Evolutionary conservation across 2,888 invertebrate species (phyloP), one percentile per base, ranked within the genome.

Genomic region (Phengaris alcon): DNA sequence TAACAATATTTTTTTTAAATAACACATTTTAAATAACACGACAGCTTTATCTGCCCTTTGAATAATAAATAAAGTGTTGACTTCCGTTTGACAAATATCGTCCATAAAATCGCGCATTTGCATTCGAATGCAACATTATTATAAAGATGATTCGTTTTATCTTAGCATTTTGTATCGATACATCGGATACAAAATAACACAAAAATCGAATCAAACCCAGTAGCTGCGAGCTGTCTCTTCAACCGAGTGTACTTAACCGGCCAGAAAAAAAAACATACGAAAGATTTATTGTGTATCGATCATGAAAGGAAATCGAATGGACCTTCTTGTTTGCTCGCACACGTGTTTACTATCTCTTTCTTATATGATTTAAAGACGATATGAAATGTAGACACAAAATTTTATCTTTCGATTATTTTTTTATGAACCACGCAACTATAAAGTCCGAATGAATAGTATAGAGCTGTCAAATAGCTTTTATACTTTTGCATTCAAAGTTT

Each of bases 261-360:
- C 82, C 81, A 80, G 80, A 80, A 85, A 86, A 86, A 85, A 86
- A 84, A 86, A 86, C 80, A 84, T 83, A 80, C 79, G 74, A 80
- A 84, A 88, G 89, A 89, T 89, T 89, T 90, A 90, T 89, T 86
- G 88, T 86, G 86, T 87, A 90, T 89, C 88, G 89, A 90, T 90
- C 89, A 86, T 82, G 84, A 84, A 84, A 88, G 84, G 87, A 86
- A 87, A 89, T 89, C 88, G 86, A 87, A 86, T 85, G 84, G 81
- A 46, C 80, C 83, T 54, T 86, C 84, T 79, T 35, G n/a, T 8
- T 75, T 83, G 74, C 68, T 84, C 81, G 6, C 78, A 73, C 85
- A 12, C 75, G 22, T 15, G 72, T n/a, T 13, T 0, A 0, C 35
- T 44, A 13, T 72, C 72, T 72, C 72, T 35, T 35, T 72, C 72